Base-by-base conservation (phyloP, 2,888 invertebrate species). In the Philaethria dido region DNA sequence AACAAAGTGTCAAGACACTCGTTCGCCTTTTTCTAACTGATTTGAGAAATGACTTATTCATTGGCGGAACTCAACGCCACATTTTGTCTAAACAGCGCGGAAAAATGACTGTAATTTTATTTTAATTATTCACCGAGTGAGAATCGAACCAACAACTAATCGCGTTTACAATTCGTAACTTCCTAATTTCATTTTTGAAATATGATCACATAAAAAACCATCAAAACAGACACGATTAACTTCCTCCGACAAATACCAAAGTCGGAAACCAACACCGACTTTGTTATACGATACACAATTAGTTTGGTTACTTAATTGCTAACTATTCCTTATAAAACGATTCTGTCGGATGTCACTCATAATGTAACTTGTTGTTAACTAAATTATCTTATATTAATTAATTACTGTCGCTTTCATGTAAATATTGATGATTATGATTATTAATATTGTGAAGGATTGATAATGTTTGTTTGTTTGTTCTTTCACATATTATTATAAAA, bases 281-380 rank as follows among this genome's bases (percentile, higher is more conserved):
- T 33, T 20, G 60, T 60, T 9, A 60, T 20, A 20, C n/a, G 45
- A 60, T 60, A 60, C 25, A 45, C 60, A 60, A 45, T 45, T 45
- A 33, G 16, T 44, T 45, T 45, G 9, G 18, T 47, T 45, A 9
- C 14, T 60, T 45, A 45, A 33, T 45, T 60, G 18, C 11, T 3
- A 14, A 57, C 57, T 42, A 57, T 57, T 22, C 5, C 22, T 25
- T 57, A 42, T 20, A 36, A 57, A 25, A n/a, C n/a, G 57, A 25
- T 11, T 57, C 22, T 42, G 22, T 57, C 14, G 42, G 57, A 42
- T 16, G 22, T 22, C 42, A n/a, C 11, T 57, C 29, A 29, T 29
- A 13, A 29, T 18, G 4, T 16, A 52, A 52, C 52, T 52, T 33
- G 29, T 16, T 52, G 52, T 16, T 16, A 52, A 52, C 29, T 11